These are phyloP conservation scores for Synergus umbraculus DNA, from an alignment of 2,888 invertebrate genomes.

Conservation along the genomic window DNA sequence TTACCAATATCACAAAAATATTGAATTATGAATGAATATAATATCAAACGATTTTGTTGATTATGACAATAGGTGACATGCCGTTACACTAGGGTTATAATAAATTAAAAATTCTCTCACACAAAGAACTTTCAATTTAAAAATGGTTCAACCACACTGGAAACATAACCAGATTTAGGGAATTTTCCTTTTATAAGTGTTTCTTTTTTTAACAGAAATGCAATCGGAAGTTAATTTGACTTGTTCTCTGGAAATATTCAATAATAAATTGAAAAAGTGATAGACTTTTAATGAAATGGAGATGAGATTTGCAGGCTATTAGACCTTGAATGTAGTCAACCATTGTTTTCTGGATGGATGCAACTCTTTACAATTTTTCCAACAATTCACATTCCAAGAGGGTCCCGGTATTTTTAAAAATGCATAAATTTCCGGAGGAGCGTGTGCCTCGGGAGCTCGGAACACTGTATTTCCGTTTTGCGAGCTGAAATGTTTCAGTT, in stretches of 20 bases:
- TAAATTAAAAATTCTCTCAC: too few relatives aligned
- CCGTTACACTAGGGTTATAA: too few relatives aligned
- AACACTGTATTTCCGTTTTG: slow-evolving; percentile 28
- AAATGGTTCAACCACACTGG: too few relatives aligned
- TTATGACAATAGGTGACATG: too few relatives aligned
- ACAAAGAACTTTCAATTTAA: neutral
- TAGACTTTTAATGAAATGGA: slow-evolving; percentile 2
- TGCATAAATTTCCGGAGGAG: slow-evolving; percentile 35
- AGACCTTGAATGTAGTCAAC: slow-evolving; percentile 8
- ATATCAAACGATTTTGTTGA: too few relatives aligned
- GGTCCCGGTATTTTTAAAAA: slow-evolving; percentile 25
- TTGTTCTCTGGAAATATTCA: neutral
- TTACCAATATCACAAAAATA: too few relatives aligned
- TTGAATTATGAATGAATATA: too few relatives aligned
- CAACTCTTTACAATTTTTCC: slow-evolving; percentile 13
- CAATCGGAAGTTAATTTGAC: neutral
- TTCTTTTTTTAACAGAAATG: neutral
- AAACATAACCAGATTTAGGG: too few relatives aligned
- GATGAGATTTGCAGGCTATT: neutral
- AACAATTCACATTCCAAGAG: neutral
- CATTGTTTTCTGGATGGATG: slow-evolving; percentile 10
- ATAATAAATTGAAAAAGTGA: neutral
- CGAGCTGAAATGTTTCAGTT: slow-evolving; percentile 31
- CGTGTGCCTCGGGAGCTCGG: slow-evolving; percentile 25
- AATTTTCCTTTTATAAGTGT: neutral